These are phyloP conservation scores for Phrynocephalus vlangalii DNA, from an alignment of 2,797 vertebrate species.

Conservation along the genomic window DNA sequence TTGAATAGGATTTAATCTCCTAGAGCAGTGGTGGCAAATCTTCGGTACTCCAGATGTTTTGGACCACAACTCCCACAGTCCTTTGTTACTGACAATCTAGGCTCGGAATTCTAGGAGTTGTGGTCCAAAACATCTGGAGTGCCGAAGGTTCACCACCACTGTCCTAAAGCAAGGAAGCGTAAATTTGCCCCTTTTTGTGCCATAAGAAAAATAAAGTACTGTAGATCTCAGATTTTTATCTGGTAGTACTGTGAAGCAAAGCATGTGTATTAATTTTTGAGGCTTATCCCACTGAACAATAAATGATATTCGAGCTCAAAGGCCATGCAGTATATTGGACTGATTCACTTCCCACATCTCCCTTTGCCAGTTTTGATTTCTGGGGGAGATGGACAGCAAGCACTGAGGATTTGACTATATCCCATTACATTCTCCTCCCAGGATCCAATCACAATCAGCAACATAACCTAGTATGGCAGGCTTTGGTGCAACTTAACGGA, in stretches of 20 bases:
- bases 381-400: not conserved
- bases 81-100: no score
- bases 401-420: not conserved
- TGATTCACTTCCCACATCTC: not conserved
- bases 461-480: not conserved
- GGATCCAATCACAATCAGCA: not conserved
- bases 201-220: not conserved
- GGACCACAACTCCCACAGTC: no score
- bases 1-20: not conserved
- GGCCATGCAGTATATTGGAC: not conserved
- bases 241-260: not conserved
- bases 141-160: no score
- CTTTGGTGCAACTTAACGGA: not conserved
- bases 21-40: not conserved
- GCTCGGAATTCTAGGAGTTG: no score
- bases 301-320: not conserved
- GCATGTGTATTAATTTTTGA: not conserved
- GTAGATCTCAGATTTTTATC: not conserved
- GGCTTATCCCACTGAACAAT: not conserved
- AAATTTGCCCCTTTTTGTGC: constrained; percentile 17
- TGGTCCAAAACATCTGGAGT: no score
- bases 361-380: not conserved
- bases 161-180: constrained; percentile 4
- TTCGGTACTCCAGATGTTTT: no score
- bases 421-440: not conserved